Evolutionary conservation across 2,888 invertebrate species (phyloP), one percentile per base, ranked within the genome.

Genomic region (Conus canariensis): DNA sequence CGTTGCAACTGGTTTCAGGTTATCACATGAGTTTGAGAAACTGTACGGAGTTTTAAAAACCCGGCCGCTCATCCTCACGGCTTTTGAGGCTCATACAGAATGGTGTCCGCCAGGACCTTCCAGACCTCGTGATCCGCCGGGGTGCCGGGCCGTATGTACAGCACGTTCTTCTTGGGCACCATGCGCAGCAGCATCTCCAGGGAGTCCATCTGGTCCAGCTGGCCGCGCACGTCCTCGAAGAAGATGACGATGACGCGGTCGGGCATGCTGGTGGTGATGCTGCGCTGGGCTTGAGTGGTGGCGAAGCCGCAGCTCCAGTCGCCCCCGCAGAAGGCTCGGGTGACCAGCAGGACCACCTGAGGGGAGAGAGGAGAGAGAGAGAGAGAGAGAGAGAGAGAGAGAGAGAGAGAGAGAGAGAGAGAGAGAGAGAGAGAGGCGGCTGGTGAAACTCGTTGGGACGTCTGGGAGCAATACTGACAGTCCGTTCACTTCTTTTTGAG

Each of bases 151-250:
- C 58, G 83, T 7, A 83, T 58, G 83, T 83, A 58, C 19, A 83
- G 22, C 22, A 83, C 83, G 83, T 83, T 83, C 58, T 19, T 58
- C 58, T 58, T 22, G 6, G 56, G 56, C 22, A 83, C 83, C 83
- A 83, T 83, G 56, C 83, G 83, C 58, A 83, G 83, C 83, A 83
- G 83, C 83, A 58, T 83, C 10, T 56, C 58, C 58, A 83, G 83
- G 3, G 83, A 16, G 19, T 12, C 30, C 83, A 83, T 58, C 30
- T 25, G 25, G 6, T 25, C 58, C 30, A 30, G 30, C 3, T 9
- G 58, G 58, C 19, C 8, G 19, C 19, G 16, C 22, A 10, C 12
- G 83, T 83, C n/a, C 58, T 83, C 83, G 8, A 83, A n/a, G 58
- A 83, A 83, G 22, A 83, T 9, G 58, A 83, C 83, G 83, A 83